Evolutionary conservation across 37 sponge, comb jelly and placozoan species (phyloP).

Genomic region (Trichoplax adhaerens): DNA sequence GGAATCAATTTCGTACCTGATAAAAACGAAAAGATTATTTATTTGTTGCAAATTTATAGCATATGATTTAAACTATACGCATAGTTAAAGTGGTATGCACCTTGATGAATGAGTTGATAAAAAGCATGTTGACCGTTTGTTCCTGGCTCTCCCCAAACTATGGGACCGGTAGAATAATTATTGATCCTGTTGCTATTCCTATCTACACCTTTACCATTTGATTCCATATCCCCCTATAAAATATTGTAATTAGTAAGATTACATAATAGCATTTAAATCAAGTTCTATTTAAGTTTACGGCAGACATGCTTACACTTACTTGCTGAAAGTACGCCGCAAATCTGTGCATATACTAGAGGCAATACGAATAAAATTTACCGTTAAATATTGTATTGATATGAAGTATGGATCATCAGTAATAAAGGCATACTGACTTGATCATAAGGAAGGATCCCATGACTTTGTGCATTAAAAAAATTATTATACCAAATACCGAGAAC

Average conservation of each 20-base stretch:
- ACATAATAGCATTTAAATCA: too few relatives aligned
- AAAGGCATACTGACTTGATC: constrained; percentile 48
- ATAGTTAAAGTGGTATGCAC: constrained; percentile 7
- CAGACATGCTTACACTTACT: constrained; percentile 10
- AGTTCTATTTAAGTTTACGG: too few relatives aligned
- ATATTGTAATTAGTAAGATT: too few relatives aligned
- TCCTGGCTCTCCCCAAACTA: constrained; percentile 99
- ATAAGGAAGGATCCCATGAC: constrained; percentile 89
- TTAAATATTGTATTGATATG: neutral
- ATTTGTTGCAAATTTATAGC: neutral
- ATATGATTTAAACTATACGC: neutral
- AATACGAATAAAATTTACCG: neutral
- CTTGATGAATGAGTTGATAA: constrained; percentile 99
- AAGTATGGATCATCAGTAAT: neutral
- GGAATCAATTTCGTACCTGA: constrained; percentile 89
- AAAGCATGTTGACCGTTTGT: constrained; percentile 99
- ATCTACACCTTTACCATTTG: constrained; percentile 84
- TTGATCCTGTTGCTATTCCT: constrained; percentile 44
- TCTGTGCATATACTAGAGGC: constrained; percentile 49
- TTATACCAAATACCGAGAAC: constrained; percentile 98
- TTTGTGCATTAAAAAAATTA: constrained; percentile 93
- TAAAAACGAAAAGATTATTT: neutral
- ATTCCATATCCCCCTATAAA: constrained; percentile 91
- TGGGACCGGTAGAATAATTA: constrained; percentile 90
- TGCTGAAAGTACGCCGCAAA: constrained; percentile 99